These are phyloP conservation scores for Psittacula derbiana DNA, from an alignment of 2,797 vertebrate species.

Conservation along the genomic window DNA sequence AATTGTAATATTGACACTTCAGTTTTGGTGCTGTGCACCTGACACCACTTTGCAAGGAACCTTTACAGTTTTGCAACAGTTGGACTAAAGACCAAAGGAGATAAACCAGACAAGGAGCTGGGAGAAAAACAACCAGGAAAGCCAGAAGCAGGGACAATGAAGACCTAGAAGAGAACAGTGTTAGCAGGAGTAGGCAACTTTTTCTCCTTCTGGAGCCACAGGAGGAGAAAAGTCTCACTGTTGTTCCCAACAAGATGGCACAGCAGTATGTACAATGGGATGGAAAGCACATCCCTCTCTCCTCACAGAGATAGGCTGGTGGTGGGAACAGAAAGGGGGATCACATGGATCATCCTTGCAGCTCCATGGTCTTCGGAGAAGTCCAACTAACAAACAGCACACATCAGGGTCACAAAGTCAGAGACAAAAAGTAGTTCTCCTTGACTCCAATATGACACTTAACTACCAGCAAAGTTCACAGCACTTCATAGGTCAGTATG, in stretches of 20 bases:
- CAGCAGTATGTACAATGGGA: background rate
- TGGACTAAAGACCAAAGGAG: background rate
- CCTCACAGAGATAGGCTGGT: background rate
- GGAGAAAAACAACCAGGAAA: background rate
- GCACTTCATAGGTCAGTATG: fast-evolving
- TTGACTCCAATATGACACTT: background rate
- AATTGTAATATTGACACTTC: background rate
- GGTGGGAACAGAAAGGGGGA: background rate
- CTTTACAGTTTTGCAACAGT: background rate
- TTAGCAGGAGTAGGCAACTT: background rate
- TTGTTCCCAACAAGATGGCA: background rate
- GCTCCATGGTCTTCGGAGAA: background rate
- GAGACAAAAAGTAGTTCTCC: background rate
- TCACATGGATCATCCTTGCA: background rate
- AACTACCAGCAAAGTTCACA: background rate
- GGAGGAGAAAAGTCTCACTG: background rate
- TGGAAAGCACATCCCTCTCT: background rate
- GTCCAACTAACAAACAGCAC: background rate
- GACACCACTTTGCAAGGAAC: background rate
- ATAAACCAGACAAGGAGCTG: background rate
- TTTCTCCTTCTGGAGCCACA: background rate
- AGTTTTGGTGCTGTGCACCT: background rate
- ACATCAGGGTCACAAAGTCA: background rate
- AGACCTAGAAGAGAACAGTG: background rate
- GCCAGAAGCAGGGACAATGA: background rate